phyloP scores from a whole-genome alignment of 2,888 invertebrate species.

The Myopa tessellatipennis region DNA sequence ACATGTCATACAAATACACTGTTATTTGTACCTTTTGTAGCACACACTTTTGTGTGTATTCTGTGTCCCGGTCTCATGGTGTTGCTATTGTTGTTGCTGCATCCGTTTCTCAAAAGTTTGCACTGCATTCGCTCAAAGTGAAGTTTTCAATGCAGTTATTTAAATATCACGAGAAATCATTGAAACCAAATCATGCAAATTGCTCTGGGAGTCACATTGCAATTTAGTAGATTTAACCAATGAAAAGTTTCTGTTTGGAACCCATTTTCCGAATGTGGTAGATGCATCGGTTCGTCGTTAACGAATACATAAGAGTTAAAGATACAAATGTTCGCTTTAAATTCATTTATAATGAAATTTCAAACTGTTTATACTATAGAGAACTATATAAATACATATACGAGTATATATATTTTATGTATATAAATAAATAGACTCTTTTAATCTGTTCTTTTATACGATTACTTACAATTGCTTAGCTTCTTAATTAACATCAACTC shows the following conservation, averaged over 20 bases:
- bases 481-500: too few species aligned
- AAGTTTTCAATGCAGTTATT: constrained; percentile 5
- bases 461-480: too few species aligned
- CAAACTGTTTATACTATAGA: background rate
- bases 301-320: too few species aligned
- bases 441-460: too few species aligned
- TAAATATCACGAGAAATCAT: constrained; percentile 21
- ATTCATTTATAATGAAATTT: background rate
- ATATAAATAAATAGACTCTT: too few species aligned
- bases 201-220: constrained; percentile 29
- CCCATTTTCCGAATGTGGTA: background rate
- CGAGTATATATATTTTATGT: too few species aligned
- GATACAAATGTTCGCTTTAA: background rate
- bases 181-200: constrained; percentile 26
- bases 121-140: background rate
- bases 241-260: background rate
- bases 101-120: background rate
- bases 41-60: background rate
- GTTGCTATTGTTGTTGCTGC: background rate
- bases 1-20: background rate
- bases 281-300: background rate
- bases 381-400: too few species aligned
- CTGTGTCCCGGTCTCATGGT: background rate
- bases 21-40: background rate
- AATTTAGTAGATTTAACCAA: constrained; percentile 25